phyloP scores from a whole-genome alignment of 92 coral and sea anemone genomes.

The Blastomussa wellsi region DNA sequence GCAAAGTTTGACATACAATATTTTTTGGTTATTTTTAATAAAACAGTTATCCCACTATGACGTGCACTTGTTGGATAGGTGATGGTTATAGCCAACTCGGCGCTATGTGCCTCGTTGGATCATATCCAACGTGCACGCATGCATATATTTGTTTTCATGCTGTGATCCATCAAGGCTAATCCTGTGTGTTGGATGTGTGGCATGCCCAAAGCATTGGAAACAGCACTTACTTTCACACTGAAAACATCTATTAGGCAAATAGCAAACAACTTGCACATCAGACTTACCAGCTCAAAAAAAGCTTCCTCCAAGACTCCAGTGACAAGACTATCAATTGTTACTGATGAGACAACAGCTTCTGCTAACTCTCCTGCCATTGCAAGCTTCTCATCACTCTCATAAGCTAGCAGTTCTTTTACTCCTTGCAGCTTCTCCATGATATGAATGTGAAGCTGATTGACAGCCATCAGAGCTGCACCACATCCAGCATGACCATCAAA shows the following conservation, averaged over 20 bases:
- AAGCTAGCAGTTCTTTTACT: conserved; percentile 80
- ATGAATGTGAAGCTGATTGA: conserved; percentile 83
- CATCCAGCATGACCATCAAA: conserved; percentile 99
- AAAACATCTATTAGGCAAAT: background rate
- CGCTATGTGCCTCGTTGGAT: too few relatives aligned
- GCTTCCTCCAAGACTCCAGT: conserved; percentile 90
- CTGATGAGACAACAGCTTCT: conserved; percentile 84
- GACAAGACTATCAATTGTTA: conserved; percentile 80
- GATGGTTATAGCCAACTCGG: too few relatives aligned
- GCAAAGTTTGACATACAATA: too few relatives aligned
- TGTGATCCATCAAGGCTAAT: too few relatives aligned
- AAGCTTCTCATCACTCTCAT: conserved; percentile 73
- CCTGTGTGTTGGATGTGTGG: too few relatives aligned
- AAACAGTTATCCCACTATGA: too few relatives aligned
- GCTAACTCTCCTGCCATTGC: conserved; percentile 58
- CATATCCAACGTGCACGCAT: too few relatives aligned
- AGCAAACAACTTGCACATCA: background rate
- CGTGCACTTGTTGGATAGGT: too few relatives aligned
- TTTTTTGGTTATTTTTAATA: too few relatives aligned
- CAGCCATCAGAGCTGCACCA: conserved; percentile 90
- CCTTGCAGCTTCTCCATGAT: conserved; percentile 85
- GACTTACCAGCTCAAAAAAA: conserved; percentile 92
- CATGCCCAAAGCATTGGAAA: too few relatives aligned
- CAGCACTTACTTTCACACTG: too few relatives aligned
- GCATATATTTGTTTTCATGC: too few relatives aligned